Base-by-base conservation (phyloP, 2,113 vertebrate genomes). In the Engystomops pustulosus region DNA sequence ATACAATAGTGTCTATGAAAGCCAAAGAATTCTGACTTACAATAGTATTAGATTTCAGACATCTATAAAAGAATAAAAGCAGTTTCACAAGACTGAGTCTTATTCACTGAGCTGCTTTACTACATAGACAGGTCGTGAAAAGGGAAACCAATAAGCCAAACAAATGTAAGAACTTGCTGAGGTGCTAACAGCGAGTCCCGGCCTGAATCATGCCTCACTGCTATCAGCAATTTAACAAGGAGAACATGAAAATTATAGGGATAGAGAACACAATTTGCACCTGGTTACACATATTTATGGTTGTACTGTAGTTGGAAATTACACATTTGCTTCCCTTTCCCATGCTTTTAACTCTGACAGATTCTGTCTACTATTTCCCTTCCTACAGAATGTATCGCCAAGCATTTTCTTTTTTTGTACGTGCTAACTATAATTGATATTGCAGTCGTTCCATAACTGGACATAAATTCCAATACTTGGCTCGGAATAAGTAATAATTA, bases 161-260 rank as follows among this genome's bases (percentile, higher is more conserved):
- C 25, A 76, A 55, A 76, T 23, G 9, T 53, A 53, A 20, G 32
- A 53, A 11, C 49, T 55, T n/a, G 49, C 49, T 36, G 15, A 75
- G 72, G 47, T 34, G 72, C 72, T 34, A 75, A 53, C 72, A 55
- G 27, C 3, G 74, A 55, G 51, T 58, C 45, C 32, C 4, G 6
- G 30, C 20, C 20, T 38, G 27, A 77, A 55, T 58, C 74, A 23
- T 51, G 27, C 51, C 49, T 77, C 32, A 45, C 44, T 45, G 44
- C 44, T 45, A 45, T 58, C 32, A 25, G 49, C 74, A 58, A 58
- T 77, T 76, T 77, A 77, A 36, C 9, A 77, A 53, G 49, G 49
- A 77, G 49, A 77, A 77, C 49, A 77, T 77, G 49, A 58, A 77
- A 77, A 38, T 77, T 36, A 58, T 58, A 58, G 30, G 49, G 32